A percentile compares a stretch with the other conserved stretches of the same genome.
These are phyloP conservation scores for Pyrochroa serraticornis DNA, from an alignment of 2,888 invertebrate species.

Conservation along the genomic window DNA sequence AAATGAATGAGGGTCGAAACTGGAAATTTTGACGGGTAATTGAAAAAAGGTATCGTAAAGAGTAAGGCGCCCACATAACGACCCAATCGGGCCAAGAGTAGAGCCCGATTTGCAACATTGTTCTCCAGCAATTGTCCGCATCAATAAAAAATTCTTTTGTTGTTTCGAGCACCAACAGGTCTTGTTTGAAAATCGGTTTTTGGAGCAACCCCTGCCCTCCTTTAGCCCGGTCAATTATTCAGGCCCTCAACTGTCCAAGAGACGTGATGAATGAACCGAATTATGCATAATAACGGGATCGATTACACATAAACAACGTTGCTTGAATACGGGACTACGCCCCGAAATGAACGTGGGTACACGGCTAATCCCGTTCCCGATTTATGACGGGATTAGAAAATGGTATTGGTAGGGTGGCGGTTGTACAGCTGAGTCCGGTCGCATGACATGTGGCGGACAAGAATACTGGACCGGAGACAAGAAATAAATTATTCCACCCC, in stretches of 20 bases:
- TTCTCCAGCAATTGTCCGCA: too few species aligned
- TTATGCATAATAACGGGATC: slow-evolving; percentile 23
- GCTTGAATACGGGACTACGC: slow-evolving; percentile 13
- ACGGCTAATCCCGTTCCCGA: slow-evolving; percentile 10
- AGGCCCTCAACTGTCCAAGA: neutral
- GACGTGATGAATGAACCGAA: slow-evolving; percentile 15
- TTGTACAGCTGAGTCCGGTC: slow-evolving; percentile 13
- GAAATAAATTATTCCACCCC: too few species aligned
- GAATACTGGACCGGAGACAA: too few species aligned
- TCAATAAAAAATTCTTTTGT: too few species aligned
- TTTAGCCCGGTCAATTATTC: slow-evolving; percentile 8
- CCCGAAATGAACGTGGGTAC: neutral
- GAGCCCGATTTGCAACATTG: too few species aligned
- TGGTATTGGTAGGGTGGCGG: slow-evolving; percentile 1
- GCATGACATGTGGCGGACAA: neutral
- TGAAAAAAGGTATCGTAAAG: too few species aligned
- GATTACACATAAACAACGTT: slow-evolving; percentile 18
- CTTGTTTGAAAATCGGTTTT: neutral
- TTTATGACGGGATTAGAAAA: slow-evolving; percentile 17
- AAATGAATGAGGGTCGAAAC: too few species aligned
- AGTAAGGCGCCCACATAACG: too few species aligned
- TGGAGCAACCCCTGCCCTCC: neutral
- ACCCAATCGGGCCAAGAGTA: too few species aligned
- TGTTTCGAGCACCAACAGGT: too few species aligned
- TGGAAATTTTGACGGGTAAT: too few species aligned